Conservation (phyloP, 2,113 vertebrate species). For the Anser brachyrhynchus region DNA sequence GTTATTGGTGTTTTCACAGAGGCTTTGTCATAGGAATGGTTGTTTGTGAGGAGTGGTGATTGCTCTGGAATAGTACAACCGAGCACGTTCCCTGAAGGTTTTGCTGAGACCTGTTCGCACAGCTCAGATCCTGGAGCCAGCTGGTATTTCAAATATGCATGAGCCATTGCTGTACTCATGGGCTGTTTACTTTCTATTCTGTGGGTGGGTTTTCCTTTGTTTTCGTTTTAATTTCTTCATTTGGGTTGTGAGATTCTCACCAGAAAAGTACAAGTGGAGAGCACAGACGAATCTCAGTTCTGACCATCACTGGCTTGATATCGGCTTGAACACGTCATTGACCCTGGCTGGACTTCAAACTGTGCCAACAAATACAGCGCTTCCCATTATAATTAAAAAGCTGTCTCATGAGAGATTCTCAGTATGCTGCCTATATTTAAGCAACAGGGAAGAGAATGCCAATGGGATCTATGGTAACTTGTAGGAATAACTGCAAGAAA, state of each 20-base stretch:
- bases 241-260: neutral
- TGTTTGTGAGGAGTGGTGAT: neutral
- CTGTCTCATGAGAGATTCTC: neutral
- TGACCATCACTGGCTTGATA: neutral
- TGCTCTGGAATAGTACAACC: neutral
- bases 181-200: neutral
- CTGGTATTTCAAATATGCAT: neutral
- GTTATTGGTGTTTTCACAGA: neutral
- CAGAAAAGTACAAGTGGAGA: neutral
- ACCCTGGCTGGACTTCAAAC: neutral
- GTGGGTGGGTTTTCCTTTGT: neutral
- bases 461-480: accelerated
- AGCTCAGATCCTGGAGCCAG: neutral
- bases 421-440: neutral
- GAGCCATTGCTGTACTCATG: neutral
- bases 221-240: neutral
- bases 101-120: neutral
- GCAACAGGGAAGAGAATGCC: neutral
- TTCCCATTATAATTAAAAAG: neutral
- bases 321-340: neutral
- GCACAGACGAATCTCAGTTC: neutral
- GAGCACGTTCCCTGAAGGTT: neutral
- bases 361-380: neutral
- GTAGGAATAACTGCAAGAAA: neutral
- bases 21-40: neutral